phyloP scores from a whole-genome alignment of 1,140 invertebrate species.

The Neelides sp. region DNA sequence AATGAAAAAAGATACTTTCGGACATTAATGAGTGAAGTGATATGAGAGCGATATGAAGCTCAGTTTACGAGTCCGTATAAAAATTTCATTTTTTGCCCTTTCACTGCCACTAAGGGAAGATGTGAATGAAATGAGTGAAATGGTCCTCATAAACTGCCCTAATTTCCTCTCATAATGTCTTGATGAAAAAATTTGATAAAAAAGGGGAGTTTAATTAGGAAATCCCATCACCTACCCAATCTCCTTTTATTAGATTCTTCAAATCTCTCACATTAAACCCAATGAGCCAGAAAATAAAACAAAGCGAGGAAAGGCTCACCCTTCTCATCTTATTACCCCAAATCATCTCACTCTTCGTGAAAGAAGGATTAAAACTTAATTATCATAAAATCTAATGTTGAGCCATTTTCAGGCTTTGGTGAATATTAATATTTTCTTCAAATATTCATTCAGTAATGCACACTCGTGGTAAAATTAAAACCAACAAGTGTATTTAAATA shows the following conservation, averaged over 20 bases:
- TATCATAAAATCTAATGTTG: too few relatives aligned
- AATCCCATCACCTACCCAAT: slow-evolving; percentile 19
- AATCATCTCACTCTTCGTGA: too few relatives aligned
- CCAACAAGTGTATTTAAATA: too few relatives aligned
- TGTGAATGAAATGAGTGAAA: too few relatives aligned
- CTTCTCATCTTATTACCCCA: too few relatives aligned
- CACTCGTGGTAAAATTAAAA: too few relatives aligned
- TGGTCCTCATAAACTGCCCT: slow-evolving; percentile 14
- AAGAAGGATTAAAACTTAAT: too few relatives aligned
- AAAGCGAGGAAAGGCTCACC: not conserved
- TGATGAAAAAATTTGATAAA: slow-evolving; percentile 15
- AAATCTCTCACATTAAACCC: slow-evolving; percentile 11
- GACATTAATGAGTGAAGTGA: not conserved
- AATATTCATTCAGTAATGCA: too few relatives aligned
- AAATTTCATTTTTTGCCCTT: slow-evolving; percentile 15
- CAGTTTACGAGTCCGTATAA: slow-evolving; percentile 4
- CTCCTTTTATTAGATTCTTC: slow-evolving; percentile 15
- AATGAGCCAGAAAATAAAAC: slow-evolving; percentile 14
- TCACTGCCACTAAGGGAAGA: too few relatives aligned
- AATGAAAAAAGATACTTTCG: too few relatives aligned
- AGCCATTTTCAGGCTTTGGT: too few relatives aligned
- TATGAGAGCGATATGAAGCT: not conserved
- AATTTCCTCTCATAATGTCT: slow-evolving; percentile 15
- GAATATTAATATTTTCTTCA: too few relatives aligned
- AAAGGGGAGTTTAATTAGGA: slow-evolving; percentile 20